Evolutionary conservation across 1,140 invertebrate genomes (phyloP).

Genomic region (Drosophila tsacasi): DNA sequence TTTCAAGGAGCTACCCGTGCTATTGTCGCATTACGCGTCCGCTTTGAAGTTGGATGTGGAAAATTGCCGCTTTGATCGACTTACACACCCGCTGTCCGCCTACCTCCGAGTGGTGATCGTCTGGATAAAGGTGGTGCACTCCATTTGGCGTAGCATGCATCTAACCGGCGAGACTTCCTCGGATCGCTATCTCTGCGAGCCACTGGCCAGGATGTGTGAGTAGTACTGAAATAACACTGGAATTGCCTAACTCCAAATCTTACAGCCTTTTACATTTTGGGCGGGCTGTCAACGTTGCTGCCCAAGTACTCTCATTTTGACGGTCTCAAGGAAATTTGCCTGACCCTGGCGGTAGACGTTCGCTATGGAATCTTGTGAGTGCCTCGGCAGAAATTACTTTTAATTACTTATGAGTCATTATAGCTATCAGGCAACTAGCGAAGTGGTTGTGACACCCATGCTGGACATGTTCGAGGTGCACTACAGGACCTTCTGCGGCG

Average conservation of each 20-base stretch:
- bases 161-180: background rate
- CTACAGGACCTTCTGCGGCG: conserved; percentile 37
- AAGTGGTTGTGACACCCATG: conserved; percentile 48
- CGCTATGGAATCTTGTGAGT: conserved; percentile 65
- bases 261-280: conserved; percentile 44
- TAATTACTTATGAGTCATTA: background rate
- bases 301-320: conserved; percentile 3
- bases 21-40: conserved; percentile 8
- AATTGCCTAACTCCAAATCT: background rate
- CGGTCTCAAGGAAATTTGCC: conserved; percentile 39
- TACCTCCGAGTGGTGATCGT: conserved; percentile 39
- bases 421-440: conserved; percentile 47
- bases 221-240: background rate
- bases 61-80: conserved; percentile 10
- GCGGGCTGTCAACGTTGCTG: conserved; percentile 45
- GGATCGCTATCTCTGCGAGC: conserved; percentile 49
- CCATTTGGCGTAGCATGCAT: conserved; percentile 21
- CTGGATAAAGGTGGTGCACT: conserved; percentile 45
- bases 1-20: conserved; percentile 19
- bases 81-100: conserved; percentile 45
- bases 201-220: conserved; percentile 57
- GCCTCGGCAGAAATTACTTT: no score
- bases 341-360: conserved; percentile 26
- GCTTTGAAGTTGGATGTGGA: conserved; percentile 1
- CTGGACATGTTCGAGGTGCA: conserved; percentile 49